Conservation (phyloP, 2,113 vertebrate genomes). For the Stercorarius parasiticus region DNA sequence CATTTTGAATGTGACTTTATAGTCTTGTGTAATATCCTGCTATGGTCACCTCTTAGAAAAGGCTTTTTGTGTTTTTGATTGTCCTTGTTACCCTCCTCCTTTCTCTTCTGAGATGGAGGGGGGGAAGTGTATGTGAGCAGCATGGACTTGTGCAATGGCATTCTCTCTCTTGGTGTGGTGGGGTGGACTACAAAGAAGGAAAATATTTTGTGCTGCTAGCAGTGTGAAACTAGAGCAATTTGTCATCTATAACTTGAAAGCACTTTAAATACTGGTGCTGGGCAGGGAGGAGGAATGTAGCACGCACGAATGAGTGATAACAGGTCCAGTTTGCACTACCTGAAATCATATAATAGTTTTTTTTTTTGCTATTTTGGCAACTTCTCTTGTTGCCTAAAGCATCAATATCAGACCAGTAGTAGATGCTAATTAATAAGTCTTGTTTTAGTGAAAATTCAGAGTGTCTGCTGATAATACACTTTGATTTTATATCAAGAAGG, state of each 20-base stretch:
- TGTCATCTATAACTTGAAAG: background rate
- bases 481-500: background rate
- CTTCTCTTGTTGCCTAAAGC: background rate
- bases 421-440: background rate
- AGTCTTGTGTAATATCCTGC: background rate
- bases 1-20: background rate
- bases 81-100: background rate
- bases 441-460: background rate
- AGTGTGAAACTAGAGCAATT: background rate
- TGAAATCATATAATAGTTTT: background rate
- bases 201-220: background rate
- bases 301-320: background rate
- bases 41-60: background rate
- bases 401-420: background rate
- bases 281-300: background rate
- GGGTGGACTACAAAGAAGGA: background rate
- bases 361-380: background rate
- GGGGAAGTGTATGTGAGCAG: background rate
- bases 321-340: background rate
- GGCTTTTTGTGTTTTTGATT: background rate
- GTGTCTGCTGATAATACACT: background rate
- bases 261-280: background rate
- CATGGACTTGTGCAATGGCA: background rate
- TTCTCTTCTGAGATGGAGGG: background rate
- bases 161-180: background rate